A percentile compares a stretch with the other conserved stretches of the same genome.
Conservation (phyloP, 2,888 invertebrate genomes). For the Phragmatobia fuliginosa region DNA sequence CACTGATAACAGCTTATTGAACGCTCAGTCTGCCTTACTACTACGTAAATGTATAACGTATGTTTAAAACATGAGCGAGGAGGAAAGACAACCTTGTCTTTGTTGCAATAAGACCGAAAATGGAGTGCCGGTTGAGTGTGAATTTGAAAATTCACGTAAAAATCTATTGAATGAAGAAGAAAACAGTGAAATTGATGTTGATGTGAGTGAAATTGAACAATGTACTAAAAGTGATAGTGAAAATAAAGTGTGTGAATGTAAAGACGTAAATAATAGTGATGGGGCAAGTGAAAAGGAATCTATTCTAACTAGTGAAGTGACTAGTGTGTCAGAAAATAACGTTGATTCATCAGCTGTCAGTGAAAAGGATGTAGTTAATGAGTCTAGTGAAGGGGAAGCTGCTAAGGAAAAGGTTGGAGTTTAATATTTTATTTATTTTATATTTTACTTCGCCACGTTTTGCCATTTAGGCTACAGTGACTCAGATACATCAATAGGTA, state of each 20-base stretch:
- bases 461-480: not conserved
- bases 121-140: slow-evolving; percentile 27
- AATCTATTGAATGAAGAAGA: slow-evolving; percentile 33
- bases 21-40: slow-evolving; percentile 37
- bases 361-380: slow-evolving; percentile 33
- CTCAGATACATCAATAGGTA: not conserved
- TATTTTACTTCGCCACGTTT: not conserved
- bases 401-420: slow-evolving; percentile 33
- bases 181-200: slow-evolving; percentile 25
- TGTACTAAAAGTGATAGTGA: slow-evolving; percentile 16
- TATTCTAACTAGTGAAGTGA: slow-evolving; percentile 18
- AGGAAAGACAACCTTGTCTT: slow-evolving; percentile 56
- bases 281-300: slow-evolving; percentile 26
- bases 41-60: slow-evolving; percentile 28
- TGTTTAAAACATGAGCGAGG: slow-evolving; percentile 66
- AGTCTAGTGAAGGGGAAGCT: slow-evolving; percentile 31
- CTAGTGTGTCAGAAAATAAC: slow-evolving; percentile 50
- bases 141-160: slow-evolving; percentile 28
- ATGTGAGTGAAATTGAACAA: slow-evolving; percentile 13
- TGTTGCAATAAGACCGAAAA: slow-evolving; percentile 42
- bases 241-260: slow-evolving; percentile 18
- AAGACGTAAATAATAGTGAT: slow-evolving; percentile 18
- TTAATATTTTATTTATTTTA: not conserved
- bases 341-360: slow-evolving; percentile 25
- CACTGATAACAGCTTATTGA: slow-evolving; percentile 55